Evolutionary conservation across 2,797 vertebrate genomes (phyloP).

Genomic region (Cyprinella venusta): DNA sequence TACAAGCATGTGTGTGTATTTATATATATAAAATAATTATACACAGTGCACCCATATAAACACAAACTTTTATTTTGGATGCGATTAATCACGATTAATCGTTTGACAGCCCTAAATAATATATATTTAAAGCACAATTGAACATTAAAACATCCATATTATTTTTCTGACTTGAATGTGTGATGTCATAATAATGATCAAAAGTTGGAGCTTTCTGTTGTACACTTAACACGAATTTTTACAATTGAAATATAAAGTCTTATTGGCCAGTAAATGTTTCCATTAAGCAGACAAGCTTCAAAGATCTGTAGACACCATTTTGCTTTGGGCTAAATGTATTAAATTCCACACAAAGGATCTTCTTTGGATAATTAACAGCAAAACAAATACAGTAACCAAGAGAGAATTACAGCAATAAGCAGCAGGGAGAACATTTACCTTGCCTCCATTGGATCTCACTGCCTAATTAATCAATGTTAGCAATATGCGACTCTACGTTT

Average conservation of each 20-base stretch:
- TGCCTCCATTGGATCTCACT: slow-evolving; percentile 20
- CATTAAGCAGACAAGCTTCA: background rate
- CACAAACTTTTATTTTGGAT: no score
- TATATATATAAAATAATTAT: no score
- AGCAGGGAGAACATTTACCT: slow-evolving; percentile 13
- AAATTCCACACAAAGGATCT: background rate
- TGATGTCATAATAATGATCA: background rate
- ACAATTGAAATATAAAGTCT: slow-evolving; percentile 28
- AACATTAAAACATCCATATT: background rate
- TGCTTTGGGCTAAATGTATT: slow-evolving; percentile 9
- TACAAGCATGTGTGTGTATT: no score
- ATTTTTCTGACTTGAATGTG: background rate
- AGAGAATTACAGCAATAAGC: slow-evolving; percentile 19
- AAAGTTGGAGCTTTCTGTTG: background rate
- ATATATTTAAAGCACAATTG: background rate
- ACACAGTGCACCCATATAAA: no score
- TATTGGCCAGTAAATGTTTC: slow-evolving; percentile 7
- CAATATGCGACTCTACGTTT: slow-evolving; percentile 20
- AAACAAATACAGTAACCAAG: slow-evolving; percentile 5
- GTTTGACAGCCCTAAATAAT: no score
- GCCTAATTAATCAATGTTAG: slow-evolving; percentile 36
- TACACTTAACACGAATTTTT: background rate
- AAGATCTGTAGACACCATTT: background rate
- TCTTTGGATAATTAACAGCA: slow-evolving; percentile 9
- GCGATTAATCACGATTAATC: no score